Evolutionary conservation across 2,797 vertebrate species (phyloP).

Genomic region (Argyrosomus regius): DNA sequence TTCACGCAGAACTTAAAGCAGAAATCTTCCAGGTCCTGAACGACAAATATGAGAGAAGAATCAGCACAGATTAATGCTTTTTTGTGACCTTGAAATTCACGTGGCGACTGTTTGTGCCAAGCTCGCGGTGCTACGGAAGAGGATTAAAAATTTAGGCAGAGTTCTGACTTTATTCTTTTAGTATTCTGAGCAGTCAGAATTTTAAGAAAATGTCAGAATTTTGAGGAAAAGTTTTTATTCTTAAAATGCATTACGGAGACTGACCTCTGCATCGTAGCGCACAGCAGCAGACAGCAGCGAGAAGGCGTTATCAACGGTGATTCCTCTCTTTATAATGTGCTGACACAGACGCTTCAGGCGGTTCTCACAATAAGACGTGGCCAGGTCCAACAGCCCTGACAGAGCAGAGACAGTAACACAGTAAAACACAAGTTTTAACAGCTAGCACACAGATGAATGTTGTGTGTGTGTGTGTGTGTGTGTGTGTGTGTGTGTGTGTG

Average conservation of each 20-base stretch:
- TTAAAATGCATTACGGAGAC: not conserved
- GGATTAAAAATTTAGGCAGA: too few relatives aligned
- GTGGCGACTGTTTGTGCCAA: too few relatives aligned
- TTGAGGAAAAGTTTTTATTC: too few relatives aligned
- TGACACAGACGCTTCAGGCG: slow-evolving; percentile 96
- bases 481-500: not conserved
- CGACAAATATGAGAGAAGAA: slow-evolving; percentile 10
- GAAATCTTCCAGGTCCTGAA: slow-evolving; percentile 97
- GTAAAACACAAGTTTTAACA: not conserved
- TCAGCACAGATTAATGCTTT: too few relatives aligned
- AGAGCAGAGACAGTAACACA: not conserved
- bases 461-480: not conserved
- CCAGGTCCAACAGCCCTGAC: slow-evolving; percentile 95
- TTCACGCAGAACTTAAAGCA: slow-evolving; percentile 99
- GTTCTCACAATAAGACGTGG: slow-evolving; percentile 98
- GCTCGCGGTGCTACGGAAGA: too few relatives aligned
- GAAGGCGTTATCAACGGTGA: slow-evolving; percentile 97
- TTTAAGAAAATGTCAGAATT: too few relatives aligned
- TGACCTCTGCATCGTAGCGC: slow-evolving; percentile 96
- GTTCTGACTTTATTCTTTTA: too few relatives aligned
- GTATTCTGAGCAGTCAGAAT: too few relatives aligned
- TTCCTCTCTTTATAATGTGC: slow-evolving; percentile 97
- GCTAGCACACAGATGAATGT: not conserved
- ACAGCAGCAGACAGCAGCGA: slow-evolving; percentile 95
- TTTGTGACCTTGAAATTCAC: too few relatives aligned